Evolutionary conservation across 2,797 vertebrate species (phyloP).

Genomic region (Apodemus agrarius): DNA sequence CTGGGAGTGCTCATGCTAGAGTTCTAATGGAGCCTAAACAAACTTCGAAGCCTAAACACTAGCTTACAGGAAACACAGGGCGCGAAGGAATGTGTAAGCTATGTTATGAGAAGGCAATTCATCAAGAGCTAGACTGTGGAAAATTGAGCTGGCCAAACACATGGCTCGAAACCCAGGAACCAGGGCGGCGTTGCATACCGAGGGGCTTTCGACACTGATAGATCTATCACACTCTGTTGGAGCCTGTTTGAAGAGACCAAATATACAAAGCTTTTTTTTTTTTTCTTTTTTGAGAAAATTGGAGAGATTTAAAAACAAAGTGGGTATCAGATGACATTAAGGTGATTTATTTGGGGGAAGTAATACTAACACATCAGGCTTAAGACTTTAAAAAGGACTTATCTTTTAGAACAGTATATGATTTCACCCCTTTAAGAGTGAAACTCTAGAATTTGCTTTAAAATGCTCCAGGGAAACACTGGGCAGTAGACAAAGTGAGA

Average conservation of each 20-base stretch:
- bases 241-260: background rate
- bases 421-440: background rate
- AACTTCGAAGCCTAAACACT: conserved; percentile 23
- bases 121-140: background rate
- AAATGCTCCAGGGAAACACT: background rate
- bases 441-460: conserved; percentile 1
- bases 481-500: background rate
- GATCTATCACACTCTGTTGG: background rate
- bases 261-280: background rate
- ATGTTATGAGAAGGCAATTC: background rate
- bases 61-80: background rate
- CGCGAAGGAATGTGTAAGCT: conserved; percentile 7
- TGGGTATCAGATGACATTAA: background rate
- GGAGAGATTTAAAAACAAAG: background rate
- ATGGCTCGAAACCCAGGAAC: background rate
- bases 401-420: background rate
- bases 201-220: background rate
- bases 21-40: conserved; percentile 15
- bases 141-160: background rate
- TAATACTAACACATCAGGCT: background rate
- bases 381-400: background rate
- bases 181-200: background rate
- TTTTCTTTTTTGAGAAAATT: background rate
- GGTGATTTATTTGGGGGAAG: conserved; percentile 18
- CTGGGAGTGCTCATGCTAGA: background rate